phyloP scores from a whole-genome alignment of 2,888 invertebrate genomes.

The Siphlonurus alternatus region DNA sequence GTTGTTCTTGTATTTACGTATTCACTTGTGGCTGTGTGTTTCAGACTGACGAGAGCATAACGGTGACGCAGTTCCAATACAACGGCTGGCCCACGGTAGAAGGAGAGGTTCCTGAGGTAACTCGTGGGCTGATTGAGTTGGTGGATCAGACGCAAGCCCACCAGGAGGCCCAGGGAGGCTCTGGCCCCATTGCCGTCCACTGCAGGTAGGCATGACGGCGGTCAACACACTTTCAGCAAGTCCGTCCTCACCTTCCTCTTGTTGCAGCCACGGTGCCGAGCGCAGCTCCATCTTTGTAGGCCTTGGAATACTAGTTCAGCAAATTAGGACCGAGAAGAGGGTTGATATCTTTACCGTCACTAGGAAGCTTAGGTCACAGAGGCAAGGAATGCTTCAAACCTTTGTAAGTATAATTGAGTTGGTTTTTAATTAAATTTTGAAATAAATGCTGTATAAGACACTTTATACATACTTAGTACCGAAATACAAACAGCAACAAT shows the following conservation, averaged over 20 bases:
- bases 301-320: slow-evolving; percentile 68
- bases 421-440: too few relatives aligned
- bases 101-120: slow-evolving; percentile 78
- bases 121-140: slow-evolving; percentile 67
- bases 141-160: slow-evolving; percentile 52
- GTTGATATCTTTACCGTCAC: slow-evolving; percentile 74
- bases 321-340: slow-evolving; percentile 64
- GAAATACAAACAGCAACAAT: too few relatives aligned
- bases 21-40: too few relatives aligned
- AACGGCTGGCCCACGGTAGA: slow-evolving; percentile 85
- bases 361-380: slow-evolving; percentile 67
- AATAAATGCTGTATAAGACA: too few relatives aligned
- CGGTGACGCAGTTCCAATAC: slow-evolving; percentile 74
- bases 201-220: slow-evolving; percentile 41
- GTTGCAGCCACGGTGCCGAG: slow-evolving; percentile 63
- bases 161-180: slow-evolving; percentile 21
- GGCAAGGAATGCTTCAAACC: slow-evolving; percentile 68
- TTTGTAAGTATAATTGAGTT: slow-evolving; percentile 45
- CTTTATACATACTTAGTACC: too few relatives aligned
- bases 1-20: too few relatives aligned
- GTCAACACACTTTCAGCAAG: not conserved
- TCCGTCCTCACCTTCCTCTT: not conserved
- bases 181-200: slow-evolving; percentile 67
- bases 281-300: slow-evolving; percentile 81
- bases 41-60: slow-evolving; percentile 53